Evolutionary conservation across 2,797 vertebrate species (phyloP).

Genomic region (Taeniopygia guttata): DNA sequence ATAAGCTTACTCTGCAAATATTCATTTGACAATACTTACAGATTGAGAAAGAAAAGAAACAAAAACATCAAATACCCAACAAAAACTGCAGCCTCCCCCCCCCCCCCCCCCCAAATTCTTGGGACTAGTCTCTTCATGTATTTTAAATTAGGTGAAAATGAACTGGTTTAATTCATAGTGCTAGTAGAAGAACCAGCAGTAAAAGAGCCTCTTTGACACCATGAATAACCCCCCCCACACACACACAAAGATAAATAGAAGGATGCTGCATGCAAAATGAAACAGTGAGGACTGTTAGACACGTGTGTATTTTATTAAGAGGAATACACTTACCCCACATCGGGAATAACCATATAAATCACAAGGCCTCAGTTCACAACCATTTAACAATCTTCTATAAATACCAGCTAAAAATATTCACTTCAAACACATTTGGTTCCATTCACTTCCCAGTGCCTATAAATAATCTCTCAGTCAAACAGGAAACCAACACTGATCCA

Average conservation of each 20-base stretch:
- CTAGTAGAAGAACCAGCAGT: neutral
- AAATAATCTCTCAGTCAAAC: constrained; percentile 32
- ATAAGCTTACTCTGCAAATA: neutral
- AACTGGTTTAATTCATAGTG: neutral
- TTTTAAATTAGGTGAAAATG: constrained; percentile 15
- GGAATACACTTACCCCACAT: neutral
- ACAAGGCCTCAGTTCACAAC: neutral
- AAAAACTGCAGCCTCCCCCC: accelerated
- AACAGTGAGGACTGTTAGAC: constrained; percentile 13
- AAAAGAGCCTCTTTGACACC: neutral
- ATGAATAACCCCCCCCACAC: constrained; percentile 1
- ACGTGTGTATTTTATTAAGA: constrained; percentile 41
- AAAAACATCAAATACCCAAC: neutral
- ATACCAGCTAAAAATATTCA: constrained; percentile 43
- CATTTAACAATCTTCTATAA: constrained; percentile 40
- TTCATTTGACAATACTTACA: neutral
- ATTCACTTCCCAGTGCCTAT: constrained; percentile 9
- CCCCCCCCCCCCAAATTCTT: neutral
- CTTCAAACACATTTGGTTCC: constrained; percentile 39
- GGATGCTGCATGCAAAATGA: constrained; percentile 6
- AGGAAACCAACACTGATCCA: constrained; percentile 22
- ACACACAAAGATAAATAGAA: constrained; percentile 25
- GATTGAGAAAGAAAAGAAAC: neutral
- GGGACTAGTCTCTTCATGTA: neutral
- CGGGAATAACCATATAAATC: constrained; percentile 29